Conservation (phyloP, 2,888 invertebrate genomes). For the Brachypterus glaber region DNA sequence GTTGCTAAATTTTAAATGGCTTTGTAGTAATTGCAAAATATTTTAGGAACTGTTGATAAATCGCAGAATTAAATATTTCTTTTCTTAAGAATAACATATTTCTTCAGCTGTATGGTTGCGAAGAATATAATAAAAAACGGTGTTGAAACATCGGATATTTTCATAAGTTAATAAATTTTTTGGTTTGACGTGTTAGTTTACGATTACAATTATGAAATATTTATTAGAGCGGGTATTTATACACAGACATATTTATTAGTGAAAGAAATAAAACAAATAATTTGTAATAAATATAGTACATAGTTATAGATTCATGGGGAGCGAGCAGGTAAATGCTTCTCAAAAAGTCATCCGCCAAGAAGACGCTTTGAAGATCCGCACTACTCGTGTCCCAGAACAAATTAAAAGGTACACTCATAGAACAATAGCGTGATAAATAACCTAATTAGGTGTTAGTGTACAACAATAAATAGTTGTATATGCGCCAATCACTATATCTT, state of each 20-base stretch:
- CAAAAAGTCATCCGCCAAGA: not conserved
- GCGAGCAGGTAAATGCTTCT: conserved; percentile 24
- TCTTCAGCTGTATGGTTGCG: no score
- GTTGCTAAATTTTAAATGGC: no score
- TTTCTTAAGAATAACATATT: no score
- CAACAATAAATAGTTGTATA: no score
- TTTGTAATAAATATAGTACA: conserved; percentile 35
- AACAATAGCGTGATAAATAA: no score
- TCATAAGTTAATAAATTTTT: conserved; percentile 28
- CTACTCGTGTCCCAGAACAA: not conserved
- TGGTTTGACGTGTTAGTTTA: conserved; percentile 32
- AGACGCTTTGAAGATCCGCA: not conserved
- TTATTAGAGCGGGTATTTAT: conserved; percentile 38
- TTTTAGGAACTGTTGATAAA: no score
- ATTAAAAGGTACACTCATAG: no score
- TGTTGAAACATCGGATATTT: conserved; percentile 25
- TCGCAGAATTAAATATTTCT: no score
- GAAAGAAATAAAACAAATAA: conserved; percentile 40
- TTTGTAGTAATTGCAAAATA: no score
- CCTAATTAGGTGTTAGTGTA: no score
- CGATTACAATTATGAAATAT: conserved; percentile 38
- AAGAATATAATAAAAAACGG: conserved; percentile 21
- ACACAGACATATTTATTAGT: conserved; percentile 40
- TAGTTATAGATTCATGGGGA: conserved; percentile 33
- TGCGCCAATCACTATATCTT: no score